Percentiles rank a stretch among this genome's conserved stretches.
Evolutionary conservation across 2,797 vertebrate genomes (phyloP).

Genomic region (Cirrhinus molitorella): DNA sequence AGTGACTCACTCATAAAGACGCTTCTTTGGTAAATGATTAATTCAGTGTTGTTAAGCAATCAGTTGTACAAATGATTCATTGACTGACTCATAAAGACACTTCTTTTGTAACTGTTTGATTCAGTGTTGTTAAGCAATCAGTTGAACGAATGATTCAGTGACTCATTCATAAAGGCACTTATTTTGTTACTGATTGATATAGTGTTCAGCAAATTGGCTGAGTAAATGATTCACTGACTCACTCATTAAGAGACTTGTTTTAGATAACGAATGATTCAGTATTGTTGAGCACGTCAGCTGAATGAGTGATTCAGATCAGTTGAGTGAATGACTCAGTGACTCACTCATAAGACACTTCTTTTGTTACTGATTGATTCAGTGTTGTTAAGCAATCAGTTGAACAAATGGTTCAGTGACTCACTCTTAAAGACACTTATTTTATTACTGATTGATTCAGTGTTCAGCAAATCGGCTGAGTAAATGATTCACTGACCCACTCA

Average conservation of each 20-base stretch:
- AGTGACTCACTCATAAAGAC: background rate
- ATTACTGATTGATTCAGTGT: background rate
- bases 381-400: fast-evolving
- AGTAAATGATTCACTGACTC: background rate
- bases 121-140: background rate
- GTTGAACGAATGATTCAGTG: background rate
- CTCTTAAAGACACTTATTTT: background rate
- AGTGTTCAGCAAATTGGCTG: background rate
- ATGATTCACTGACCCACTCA: background rate
- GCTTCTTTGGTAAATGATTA: background rate
- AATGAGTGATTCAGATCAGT: background rate
- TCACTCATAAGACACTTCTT: background rate
- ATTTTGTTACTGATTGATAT: background rate
- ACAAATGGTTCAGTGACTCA: background rate
- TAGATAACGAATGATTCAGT: background rate
- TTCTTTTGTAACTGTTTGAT: background rate
- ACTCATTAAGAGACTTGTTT: background rate
- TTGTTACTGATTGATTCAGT: background rate
- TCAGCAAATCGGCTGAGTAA: background rate
- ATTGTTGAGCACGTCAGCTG: background rate
- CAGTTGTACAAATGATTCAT: background rate
- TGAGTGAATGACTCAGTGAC: background rate
- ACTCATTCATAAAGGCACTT: background rate
- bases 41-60: background rate
- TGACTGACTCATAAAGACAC: background rate